These are phyloP conservation scores for Tuberolachnus salignus DNA, from an alignment of 2,888 invertebrate species.

Conservation along the genomic window DNA sequence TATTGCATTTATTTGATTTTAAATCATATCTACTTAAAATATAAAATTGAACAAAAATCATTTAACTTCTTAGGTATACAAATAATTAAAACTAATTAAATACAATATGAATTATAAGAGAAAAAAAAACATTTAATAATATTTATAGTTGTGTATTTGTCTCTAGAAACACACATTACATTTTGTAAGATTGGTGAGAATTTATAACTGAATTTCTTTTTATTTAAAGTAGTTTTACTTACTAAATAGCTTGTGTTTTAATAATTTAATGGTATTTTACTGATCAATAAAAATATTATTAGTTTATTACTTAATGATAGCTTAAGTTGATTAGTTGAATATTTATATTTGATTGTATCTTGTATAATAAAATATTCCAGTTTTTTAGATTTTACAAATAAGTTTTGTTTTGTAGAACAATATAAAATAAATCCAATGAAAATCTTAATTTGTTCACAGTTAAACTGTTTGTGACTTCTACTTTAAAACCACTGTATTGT, in stretches of 20 bases:
- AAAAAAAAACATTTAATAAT: neutral
- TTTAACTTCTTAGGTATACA: neutral
- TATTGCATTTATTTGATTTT: slow-evolving; percentile 8
- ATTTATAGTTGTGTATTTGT: neutral
- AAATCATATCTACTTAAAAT: slow-evolving; percentile 38
- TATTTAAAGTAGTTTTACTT: neutral
- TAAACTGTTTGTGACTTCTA: neutral
- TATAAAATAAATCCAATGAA: neutral
- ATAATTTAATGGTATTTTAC: neutral
- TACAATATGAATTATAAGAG: neutral
- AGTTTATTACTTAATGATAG: too few relatives aligned
- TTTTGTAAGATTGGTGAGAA: neutral
- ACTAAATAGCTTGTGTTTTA: neutral
- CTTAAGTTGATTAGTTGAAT: too few relatives aligned
- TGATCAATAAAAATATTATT: neutral
- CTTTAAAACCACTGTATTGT: neutral
- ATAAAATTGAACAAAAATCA: slow-evolving; percentile 19
- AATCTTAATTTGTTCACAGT: neutral
- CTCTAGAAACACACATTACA: neutral
- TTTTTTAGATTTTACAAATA: neutral
- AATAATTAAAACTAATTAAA: neutral
- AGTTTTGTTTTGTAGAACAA: neutral
- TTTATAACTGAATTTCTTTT: slow-evolving; percentile 8
- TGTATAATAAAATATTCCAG: neutral
- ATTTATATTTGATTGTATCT: too few relatives aligned